These are phyloP conservation scores for Luperina testacea DNA, from an alignment of 2,888 invertebrate species.

Conservation along the genomic window DNA sequence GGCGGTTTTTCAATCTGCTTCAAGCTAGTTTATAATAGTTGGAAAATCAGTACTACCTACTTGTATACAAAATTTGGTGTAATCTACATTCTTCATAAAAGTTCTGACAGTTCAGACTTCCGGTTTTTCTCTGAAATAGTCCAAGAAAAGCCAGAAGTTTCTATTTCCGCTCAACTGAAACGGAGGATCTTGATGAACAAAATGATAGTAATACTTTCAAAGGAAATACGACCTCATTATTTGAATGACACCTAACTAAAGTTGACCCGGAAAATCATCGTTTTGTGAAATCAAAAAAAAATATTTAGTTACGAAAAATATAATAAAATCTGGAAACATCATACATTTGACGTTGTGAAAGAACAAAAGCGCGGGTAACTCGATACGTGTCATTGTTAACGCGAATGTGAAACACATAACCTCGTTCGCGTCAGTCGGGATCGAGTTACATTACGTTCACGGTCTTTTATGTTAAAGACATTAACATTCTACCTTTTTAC, in stretches of 20 bases:
- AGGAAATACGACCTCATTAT: not conserved
- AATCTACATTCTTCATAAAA: not conserved
- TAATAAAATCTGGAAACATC: slow-evolving; percentile 39
- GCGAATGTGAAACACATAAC: slow-evolving; percentile 56
- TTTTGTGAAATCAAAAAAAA: slow-evolving; percentile 26
- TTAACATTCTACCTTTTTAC: slow-evolving; percentile 51
- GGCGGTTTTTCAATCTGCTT: not conserved
- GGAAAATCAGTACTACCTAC: not conserved
- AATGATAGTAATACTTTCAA: not conserved
- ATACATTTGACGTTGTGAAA: slow-evolving; percentile 26
- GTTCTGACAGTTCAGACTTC: not conserved
- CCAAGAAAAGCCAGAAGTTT: too few relatives aligned
- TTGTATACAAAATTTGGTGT: not conserved
- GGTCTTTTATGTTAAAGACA: slow-evolving; percentile 53
- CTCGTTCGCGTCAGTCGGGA: slow-evolving; percentile 41
- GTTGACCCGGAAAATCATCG: slow-evolving; percentile 2
- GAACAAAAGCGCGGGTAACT: slow-evolving; percentile 44
- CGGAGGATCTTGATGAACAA: not conserved
- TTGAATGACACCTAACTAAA: not conserved
- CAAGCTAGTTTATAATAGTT: not conserved
- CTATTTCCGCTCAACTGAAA: not conserved
- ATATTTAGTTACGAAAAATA: slow-evolving; percentile 39
- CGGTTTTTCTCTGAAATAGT: not conserved
- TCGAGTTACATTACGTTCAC: slow-evolving; percentile 52
- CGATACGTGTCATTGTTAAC: slow-evolving; percentile 58